Evolutionary conservation across 2,113 vertebrate species (phyloP).

Genomic region (Melanerpes formicivorus): DNA sequence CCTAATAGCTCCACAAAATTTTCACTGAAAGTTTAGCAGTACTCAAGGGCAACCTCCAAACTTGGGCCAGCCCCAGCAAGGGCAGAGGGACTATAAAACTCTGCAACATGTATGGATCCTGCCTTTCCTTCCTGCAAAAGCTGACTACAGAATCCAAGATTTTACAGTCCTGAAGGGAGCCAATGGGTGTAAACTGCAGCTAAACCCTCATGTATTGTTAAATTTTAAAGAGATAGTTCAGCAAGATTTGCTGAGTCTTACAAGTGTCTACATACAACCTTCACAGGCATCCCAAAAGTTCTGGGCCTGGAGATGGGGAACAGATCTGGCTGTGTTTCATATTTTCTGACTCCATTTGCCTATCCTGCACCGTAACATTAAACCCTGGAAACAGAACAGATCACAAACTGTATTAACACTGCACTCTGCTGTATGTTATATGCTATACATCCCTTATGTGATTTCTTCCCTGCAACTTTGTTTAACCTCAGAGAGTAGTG

Average conservation of each 20-base stretch:
- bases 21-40: not conserved
- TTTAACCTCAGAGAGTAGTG: not conserved
- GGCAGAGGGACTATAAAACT: constrained; percentile 8
- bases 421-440: constrained; percentile 56
- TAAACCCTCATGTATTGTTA: not conserved
- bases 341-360: not conserved
- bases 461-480: not conserved
- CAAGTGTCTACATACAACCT: not conserved
- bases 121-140: constrained; percentile 20
- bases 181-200: not conserved
- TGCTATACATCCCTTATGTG: not conserved
- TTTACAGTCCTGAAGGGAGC: constrained; percentile 14
- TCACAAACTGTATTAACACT: constrained; percentile 55
- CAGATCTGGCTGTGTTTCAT: not conserved
- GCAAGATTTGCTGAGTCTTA: not conserved
- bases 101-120: not conserved
- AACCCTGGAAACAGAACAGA: not conserved
- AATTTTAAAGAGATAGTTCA: constrained; percentile 34
- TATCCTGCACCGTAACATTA: not conserved
- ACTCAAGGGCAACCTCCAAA: not conserved
- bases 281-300: not conserved
- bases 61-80: not conserved
- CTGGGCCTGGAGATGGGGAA: not conserved
- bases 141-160: not conserved
- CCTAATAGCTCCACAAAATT: not conserved